These are phyloP conservation scores for Melanaphis sacchari DNA, from an alignment of 1,140 invertebrate genomes.

Conservation along the genomic window DNA sequence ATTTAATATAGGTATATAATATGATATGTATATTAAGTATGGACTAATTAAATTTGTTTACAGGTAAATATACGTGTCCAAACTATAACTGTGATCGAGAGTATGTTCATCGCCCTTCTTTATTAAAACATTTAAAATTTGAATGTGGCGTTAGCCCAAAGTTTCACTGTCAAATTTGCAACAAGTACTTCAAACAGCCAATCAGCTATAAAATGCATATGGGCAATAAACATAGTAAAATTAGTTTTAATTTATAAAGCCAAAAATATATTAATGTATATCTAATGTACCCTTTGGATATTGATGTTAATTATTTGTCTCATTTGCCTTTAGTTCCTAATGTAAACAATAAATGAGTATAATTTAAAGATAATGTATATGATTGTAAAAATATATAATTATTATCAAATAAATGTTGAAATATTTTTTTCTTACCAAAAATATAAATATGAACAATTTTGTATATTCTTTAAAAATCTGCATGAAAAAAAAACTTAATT, in stretches of 20 bases:
- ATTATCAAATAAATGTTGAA: constrained; percentile 17
- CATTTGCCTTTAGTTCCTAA: constrained; percentile 28
- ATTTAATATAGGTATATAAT: background rate
- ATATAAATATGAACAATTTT: background rate
- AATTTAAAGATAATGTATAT: constrained; percentile 20
- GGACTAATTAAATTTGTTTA: constrained; percentile 17
- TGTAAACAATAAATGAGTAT: background rate
- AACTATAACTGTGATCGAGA: constrained; percentile 57
- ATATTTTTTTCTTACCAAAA: background rate
- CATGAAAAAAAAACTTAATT: background rate
- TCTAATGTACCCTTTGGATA: background rate
- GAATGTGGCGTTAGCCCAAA: constrained; percentile 60
- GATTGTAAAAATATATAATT: background rate
- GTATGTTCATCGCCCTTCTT: constrained; percentile 60
- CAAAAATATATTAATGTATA: background rate
- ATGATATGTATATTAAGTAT: background rate
- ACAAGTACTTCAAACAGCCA: constrained; percentile 54
- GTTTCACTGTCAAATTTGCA: constrained; percentile 58
- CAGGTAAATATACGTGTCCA: constrained; percentile 57
- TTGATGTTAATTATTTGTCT: constrained; percentile 34
- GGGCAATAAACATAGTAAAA: constrained; percentile 43
- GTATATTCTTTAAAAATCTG: background rate
- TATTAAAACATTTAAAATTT: constrained; percentile 63
- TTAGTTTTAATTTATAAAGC: constrained; percentile 18
- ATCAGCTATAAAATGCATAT: constrained; percentile 43